Evolutionary conservation across 2,113 vertebrate genomes (phyloP).

Genomic region (Scomber scombrus): DNA sequence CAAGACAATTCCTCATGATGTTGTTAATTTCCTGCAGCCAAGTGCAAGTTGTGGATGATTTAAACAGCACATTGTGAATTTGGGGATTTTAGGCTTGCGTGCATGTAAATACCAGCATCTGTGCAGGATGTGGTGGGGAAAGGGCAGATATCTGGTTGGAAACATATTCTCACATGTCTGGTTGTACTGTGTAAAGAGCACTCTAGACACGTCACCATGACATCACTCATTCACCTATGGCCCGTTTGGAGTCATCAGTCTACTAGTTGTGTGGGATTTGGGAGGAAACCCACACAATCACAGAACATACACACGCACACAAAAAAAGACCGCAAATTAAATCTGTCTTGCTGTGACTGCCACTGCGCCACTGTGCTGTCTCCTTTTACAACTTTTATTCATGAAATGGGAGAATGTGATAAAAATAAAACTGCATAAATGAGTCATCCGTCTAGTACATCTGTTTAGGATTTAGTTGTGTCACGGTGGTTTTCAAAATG

Average conservation of each 20-base stretch:
- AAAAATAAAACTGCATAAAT: slow-evolving; percentile 72
- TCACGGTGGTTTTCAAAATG: slow-evolving; percentile 47
- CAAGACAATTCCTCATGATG: slow-evolving; percentile 62
- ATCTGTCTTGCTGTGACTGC: slow-evolving; percentile 46
- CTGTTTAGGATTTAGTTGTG: slow-evolving; percentile 52
- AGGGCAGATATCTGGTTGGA: slow-evolving; percentile 24
- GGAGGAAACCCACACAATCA: slow-evolving; percentile 39
- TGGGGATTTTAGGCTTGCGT: slow-evolving; percentile 46
- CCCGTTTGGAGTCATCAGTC: slow-evolving; percentile 49
- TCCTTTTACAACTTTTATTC: slow-evolving; percentile 70
- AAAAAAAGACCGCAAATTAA: slow-evolving; percentile 11
- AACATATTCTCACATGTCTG: slow-evolving; percentile 17
- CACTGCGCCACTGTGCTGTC: slow-evolving; percentile 51
- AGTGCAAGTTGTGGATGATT: slow-evolving; percentile 62
- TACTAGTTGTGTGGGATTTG: slow-evolving; percentile 50
- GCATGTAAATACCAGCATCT: slow-evolving; percentile 41
- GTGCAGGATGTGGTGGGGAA: slow-evolving; percentile 22
- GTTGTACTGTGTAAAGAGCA: slow-evolving; percentile 12
- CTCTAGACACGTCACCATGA: slow-evolving; percentile 20
- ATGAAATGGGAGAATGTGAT: slow-evolving; percentile 52
- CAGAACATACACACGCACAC: slow-evolving; percentile 20
- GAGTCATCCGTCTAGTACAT: slow-evolving; percentile 62
- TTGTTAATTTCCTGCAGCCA: slow-evolving; percentile 57
- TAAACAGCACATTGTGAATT: slow-evolving; percentile 42
- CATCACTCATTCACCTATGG: slow-evolving; percentile 62